Evolutionary conservation across 2,797 vertebrate species (phyloP), one percentile per base, ranked within the genome.

Genomic region (Philypnodon macrostomus): DNA sequence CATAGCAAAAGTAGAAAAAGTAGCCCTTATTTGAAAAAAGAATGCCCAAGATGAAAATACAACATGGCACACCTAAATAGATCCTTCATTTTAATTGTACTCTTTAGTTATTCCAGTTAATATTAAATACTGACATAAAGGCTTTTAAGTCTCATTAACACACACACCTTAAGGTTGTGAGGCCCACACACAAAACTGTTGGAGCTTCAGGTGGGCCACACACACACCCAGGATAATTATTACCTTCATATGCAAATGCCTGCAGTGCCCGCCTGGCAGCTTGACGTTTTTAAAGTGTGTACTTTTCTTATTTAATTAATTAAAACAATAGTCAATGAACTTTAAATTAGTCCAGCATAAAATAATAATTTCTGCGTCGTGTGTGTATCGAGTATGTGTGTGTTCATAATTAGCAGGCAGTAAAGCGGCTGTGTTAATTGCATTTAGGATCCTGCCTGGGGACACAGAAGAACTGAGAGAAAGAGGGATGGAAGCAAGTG

Each of bases 381-480:
- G 57, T 48, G 55, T 53, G 48, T 47, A 8, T 23, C 5, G 17
- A 26, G 30, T 45, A 10, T 21, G 27, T 30, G 24, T 40, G 39
- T 67, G 58, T 40, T 94, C 94, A 96, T 94, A 95, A 96, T 96
- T 96, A 95, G 94, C 92, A 95, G 92, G 92, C 94, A 93, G 70
- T 91, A 91, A 92, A 74, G 84, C 91, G 87, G 87, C 88, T 92
- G 91, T 93, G 93, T 94, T 95, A 95, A 96, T 95, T 94, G 93
- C 92, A 92, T 93, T 92, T 93, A 84, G 92, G 92, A 91, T 90
- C 89, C 90, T 88, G 76, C 87, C 92, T 89, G 92, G 85, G 82
- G 92, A 91, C 91, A 83, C 23, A 47, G 79, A 80, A 83, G 31
- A 52, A 41, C 15, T 42, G 31, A 42, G 44, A 63, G 47, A 27